Evolutionary conservation across 2,113 vertebrate genomes (phyloP).

Genomic region (Mesocricetus auratus): DNA sequence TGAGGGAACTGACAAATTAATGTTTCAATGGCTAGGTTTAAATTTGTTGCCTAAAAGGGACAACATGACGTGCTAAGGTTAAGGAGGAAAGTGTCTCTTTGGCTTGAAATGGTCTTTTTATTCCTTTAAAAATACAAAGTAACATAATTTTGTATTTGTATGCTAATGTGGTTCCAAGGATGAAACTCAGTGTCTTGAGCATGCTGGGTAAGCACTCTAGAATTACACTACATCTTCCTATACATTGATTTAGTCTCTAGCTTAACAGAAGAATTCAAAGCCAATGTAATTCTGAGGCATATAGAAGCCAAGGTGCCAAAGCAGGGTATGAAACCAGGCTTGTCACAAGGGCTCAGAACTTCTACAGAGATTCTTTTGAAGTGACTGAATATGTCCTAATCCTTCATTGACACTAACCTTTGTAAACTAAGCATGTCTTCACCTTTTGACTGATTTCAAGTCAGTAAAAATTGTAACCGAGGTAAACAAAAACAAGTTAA

Average conservation of each 20-base stretch:
- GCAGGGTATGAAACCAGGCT: background rate
- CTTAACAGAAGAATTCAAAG: slow-evolving; percentile 4
- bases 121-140: background rate
- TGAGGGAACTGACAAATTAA: background rate
- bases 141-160: background rate
- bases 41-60: slow-evolving; percentile 32
- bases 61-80: background rate
- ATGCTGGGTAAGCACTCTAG: background rate
- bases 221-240: background rate
- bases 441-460: background rate
- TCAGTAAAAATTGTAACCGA: background rate
- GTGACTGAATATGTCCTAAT: background rate
- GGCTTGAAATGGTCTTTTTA: background rate
- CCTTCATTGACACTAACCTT: background rate
- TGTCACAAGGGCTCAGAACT: background rate
- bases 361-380: slow-evolving; percentile 5
- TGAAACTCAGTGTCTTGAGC: background rate
- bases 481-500: background rate
- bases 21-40: slow-evolving; percentile 36
- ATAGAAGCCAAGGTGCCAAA: background rate
- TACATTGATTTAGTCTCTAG: slow-evolving; percentile 11
- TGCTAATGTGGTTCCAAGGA: background rate
- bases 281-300: slow-evolving; percentile 40
- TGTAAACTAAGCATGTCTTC: background rate
- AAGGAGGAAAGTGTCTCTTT: slow-evolving; percentile 16